Percentiles rank a stretch among this genome's conserved stretches.
Conservation (phyloP, 2,113 vertebrate species). For the Columba janthina region DNA sequence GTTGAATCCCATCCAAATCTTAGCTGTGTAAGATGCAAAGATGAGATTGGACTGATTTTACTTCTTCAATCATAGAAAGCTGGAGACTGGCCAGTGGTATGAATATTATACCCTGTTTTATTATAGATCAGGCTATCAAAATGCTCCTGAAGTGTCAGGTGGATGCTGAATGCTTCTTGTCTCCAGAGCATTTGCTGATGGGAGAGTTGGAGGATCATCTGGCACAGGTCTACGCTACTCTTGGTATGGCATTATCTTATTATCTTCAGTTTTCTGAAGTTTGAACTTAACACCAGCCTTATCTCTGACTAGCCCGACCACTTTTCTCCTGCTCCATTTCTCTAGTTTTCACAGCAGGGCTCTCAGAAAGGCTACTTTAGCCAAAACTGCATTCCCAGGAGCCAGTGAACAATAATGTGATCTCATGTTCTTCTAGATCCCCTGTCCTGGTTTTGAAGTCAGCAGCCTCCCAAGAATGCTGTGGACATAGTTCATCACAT, state of each 20-base stretch:
- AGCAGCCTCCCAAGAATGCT: background rate
- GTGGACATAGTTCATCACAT: background rate
- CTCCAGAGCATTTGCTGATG: slow-evolving; percentile 77
- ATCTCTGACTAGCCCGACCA: background rate
- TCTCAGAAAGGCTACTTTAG: background rate
- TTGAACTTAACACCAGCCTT: background rate
- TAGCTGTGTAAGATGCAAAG: background rate
- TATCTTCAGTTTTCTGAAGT: background rate
- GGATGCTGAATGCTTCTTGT: slow-evolving; percentile 76
- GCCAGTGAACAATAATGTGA: background rate
- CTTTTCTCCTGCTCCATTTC: background rate
- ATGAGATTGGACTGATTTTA: background rate
- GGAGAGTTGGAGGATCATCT: slow-evolving; percentile 85
- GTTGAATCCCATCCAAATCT: background rate
- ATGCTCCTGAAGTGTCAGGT: slow-evolving; percentile 69
- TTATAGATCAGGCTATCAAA: slow-evolving; percentile 76
- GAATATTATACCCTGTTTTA: background rate
- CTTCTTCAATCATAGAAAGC: background rate
- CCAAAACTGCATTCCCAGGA: background rate
- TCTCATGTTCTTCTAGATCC: background rate
- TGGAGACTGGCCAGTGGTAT: background rate
- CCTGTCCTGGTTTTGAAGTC: background rate
- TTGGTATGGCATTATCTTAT: slow-evolving; percentile 74
- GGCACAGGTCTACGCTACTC: slow-evolving; percentile 82
- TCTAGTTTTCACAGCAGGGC: background rate